These are phyloP conservation scores for Portevinia maculata DNA, from an alignment of 2,888 invertebrate species.

Conservation along the genomic window DNA sequence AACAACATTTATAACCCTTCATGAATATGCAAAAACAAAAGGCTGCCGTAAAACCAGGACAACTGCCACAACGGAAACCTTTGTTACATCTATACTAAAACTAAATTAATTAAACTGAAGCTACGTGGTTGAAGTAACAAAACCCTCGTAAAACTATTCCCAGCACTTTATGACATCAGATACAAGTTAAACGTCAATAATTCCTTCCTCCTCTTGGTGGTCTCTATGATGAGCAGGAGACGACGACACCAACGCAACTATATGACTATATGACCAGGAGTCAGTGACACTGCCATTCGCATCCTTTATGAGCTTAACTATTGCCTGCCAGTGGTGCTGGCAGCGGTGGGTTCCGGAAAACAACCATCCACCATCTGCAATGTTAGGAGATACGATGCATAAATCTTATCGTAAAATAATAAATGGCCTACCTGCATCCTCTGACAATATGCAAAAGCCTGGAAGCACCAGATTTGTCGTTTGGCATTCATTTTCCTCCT, in stretches of 20 bases:
- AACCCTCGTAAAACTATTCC: conserved; percentile 67
- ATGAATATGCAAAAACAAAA: conserved; percentile 22
- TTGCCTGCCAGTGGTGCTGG: conserved; percentile 18
- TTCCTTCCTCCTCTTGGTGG: conserved; percentile 28
- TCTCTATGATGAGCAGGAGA: background rate
- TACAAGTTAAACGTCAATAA: conserved; percentile 72
- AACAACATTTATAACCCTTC: background rate
- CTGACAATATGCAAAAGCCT: conserved; percentile 45
- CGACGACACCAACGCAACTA: background rate
- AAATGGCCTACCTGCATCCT: conserved; percentile 69
- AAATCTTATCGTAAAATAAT: conserved; percentile 67
- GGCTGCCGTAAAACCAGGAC: conserved; percentile 10
- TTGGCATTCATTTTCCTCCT: conserved; percentile 2
- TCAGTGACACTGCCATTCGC: conserved; percentile 51
- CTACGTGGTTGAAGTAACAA: conserved; percentile 62
- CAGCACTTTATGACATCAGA: conserved; percentile 64
- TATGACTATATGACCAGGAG: conserved; percentile 38
- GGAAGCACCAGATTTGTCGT: conserved; percentile 57
- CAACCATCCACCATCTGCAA: background rate
- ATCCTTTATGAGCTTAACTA: conserved; percentile 68
- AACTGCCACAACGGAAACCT: conserved; percentile 57
- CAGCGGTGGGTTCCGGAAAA: background rate
- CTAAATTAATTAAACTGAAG: conserved; percentile 71
- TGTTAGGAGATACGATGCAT: conserved; percentile 41
- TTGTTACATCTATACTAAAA: conserved; percentile 60